Percentiles rank a stretch among this genome's conserved stretches.
Evolutionary conservation across 2,888 invertebrate species (phyloP).

Genomic region (Chaetoderma sp.): DNA sequence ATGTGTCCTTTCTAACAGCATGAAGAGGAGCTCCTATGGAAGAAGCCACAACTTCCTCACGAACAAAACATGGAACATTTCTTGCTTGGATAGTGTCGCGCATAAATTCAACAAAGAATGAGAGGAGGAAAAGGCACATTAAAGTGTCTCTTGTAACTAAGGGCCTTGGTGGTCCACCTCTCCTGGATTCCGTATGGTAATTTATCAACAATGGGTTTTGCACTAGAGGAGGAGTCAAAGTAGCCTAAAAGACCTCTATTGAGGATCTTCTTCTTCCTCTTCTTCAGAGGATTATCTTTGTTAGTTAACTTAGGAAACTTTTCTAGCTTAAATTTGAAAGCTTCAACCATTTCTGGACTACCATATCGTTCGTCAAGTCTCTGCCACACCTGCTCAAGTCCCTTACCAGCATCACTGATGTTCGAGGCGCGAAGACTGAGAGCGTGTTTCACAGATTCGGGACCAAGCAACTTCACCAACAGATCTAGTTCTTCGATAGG

Average conservation of each 20-base stretch:
- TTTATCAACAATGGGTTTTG: constrained; percentile 25
- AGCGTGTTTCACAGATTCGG: constrained; percentile 10
- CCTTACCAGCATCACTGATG: constrained; percentile 7
- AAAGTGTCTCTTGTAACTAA: constrained; percentile 11
- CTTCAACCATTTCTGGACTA: constrained; percentile 15
- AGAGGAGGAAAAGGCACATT: constrained; percentile 17
- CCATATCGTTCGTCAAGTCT: constrained; percentile 26
- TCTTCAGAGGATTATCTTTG: constrained; percentile 22
- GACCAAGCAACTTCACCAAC: constrained; percentile 20
- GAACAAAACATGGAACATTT: constrained; percentile 22
- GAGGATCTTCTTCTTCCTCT: constrained; percentile 20
- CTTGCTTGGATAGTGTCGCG: constrained; percentile 1
- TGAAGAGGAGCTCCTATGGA: no score
- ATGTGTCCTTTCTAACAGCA: no score
- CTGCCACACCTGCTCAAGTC: constrained; percentile 17
- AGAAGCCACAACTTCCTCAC: no score
- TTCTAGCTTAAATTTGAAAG: constrained; percentile 14
- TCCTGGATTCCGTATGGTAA: constrained; percentile 22
- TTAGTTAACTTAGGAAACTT: constrained; percentile 14
- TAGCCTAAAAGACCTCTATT: constrained; percentile 15
- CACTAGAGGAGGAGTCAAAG: constrained; percentile 22
- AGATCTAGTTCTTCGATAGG: constrained; percentile 13
- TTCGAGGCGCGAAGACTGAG: constrained; percentile 5
- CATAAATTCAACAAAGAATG: constrained; percentile 13
- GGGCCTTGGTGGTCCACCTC: constrained; percentile 27